These are phyloP conservation scores for Ooceraea biroi DNA, from an alignment of 1,140 invertebrate genomes.

Conservation along the genomic window DNA sequence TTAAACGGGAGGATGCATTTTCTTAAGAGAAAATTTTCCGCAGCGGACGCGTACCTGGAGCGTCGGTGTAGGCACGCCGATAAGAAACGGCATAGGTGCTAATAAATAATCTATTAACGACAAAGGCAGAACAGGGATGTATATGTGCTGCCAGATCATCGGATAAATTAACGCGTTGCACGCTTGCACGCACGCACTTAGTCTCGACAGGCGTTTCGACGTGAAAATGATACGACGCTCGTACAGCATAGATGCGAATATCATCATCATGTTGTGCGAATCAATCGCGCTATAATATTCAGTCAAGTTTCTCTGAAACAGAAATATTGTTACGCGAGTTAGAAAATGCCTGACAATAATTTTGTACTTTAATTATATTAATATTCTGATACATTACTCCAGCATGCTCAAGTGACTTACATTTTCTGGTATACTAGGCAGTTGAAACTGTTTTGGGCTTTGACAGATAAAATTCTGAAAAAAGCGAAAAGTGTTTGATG, in stretches of 20 bases:
- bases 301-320: conserved; percentile 94
- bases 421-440: conserved; percentile 97
- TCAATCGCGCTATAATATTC: conserved; percentile 98
- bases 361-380: not conserved
- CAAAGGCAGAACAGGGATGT: conserved; percentile 96
- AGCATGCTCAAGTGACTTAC: conserved; percentile 89
- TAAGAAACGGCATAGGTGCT: conserved; percentile 98
- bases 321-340: conserved; percentile 68
- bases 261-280: conserved; percentile 95
- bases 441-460: conserved; percentile 92
- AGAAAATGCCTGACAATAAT: not conserved
- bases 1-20: no score
- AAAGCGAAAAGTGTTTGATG: conserved; percentile 52
- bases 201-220: conserved; percentile 93
- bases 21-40: no score
- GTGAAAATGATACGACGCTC: conserved; percentile 97
- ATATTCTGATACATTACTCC: conserved; percentile 10
- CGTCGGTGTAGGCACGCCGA: conserved; percentile 95
- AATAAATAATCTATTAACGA: conserved; percentile 95
- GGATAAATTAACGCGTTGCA: conserved; percentile 97
- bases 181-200: conserved; percentile 97
- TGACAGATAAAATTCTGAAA: conserved; percentile 92
- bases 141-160: conserved; percentile 99
- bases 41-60: conserved; percentile 94
- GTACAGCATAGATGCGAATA: conserved; percentile 97